These are phyloP conservation scores for Dryobotodes eremita DNA, from an alignment of 2,888 invertebrate species.

Conservation along the genomic window DNA sequence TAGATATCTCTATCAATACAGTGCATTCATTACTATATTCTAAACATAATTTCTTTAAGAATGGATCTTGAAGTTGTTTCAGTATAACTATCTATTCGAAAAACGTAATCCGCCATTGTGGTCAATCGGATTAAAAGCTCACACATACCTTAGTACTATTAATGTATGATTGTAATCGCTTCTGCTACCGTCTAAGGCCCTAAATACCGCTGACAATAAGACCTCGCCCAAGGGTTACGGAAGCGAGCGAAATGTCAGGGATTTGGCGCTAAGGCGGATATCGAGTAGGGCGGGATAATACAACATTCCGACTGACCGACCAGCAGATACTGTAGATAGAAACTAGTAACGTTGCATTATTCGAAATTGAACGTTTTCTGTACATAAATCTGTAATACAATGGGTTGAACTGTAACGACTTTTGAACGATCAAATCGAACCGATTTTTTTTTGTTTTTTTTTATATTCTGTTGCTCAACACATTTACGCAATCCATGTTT, in stretches of 20 bases:
- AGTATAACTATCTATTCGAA: neutral
- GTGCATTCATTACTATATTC: neutral
- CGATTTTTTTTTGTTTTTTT: no score
- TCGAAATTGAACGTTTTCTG: constrained; percentile 33
- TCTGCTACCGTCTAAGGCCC: constrained; percentile 15
- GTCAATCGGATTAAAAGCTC: neutral
- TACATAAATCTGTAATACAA: constrained; percentile 38
- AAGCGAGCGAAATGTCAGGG: constrained; percentile 86
- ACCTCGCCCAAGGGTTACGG: constrained; percentile 76
- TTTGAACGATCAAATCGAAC: neutral
- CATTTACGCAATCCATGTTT: no score
- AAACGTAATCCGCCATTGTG: no score
- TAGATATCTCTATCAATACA: neutral
- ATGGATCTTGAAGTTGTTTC: neutral
- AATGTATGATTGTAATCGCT: neutral
- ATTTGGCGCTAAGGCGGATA: constrained; percentile 75
- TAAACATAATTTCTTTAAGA: neutral
- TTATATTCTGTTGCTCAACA: no score
- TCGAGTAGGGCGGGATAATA: constrained; percentile 66
- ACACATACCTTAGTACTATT: neutral
- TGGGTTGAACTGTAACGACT: constrained; percentile 14
- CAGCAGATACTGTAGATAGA: constrained; percentile 7
- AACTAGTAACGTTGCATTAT: constrained; percentile 33
- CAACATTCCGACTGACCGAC: constrained; percentile 55
- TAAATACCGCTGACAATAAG: constrained; percentile 47